Conservation (phyloP, 2,797 vertebrate genomes). For the Vultur gryphus region DNA sequence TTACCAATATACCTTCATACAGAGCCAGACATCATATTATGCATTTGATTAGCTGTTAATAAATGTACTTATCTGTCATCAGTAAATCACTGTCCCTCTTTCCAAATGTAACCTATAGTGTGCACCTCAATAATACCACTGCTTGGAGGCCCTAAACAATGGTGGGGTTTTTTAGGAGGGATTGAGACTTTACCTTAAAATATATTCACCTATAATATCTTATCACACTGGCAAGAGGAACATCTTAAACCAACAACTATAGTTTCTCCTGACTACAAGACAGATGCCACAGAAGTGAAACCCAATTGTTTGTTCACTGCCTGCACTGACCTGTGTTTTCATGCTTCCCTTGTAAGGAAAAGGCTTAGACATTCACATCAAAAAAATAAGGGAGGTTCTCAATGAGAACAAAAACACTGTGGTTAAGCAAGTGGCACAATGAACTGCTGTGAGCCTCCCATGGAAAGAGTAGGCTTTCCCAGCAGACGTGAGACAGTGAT, state of each 20-base stretch:
- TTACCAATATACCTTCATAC: not conserved
- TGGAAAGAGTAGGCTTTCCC: not conserved
- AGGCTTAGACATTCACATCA: not conserved
- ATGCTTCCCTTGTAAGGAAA: not conserved
- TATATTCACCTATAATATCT: not conserved
- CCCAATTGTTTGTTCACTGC: not conserved
- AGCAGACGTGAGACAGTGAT: not conserved
- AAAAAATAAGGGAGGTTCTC: not conserved
- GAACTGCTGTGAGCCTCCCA: not conserved
- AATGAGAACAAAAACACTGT: not conserved
- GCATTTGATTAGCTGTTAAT: not conserved
- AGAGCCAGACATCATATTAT: not conserved
- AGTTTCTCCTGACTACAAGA: not conserved
- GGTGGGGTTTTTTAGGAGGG: not conserved
- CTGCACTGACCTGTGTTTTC: not conserved
- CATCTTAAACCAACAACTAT: not conserved
- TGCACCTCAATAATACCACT: not conserved
- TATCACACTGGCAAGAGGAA: not conserved
- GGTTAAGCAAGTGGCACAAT: not conserved
- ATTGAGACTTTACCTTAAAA: not conserved
- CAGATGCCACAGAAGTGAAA: not conserved
- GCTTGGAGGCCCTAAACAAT: not conserved
- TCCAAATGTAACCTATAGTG: not conserved
- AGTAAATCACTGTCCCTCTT: not conserved
- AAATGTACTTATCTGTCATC: not conserved